A percentile compares a stretch with the other conserved stretches of the same genome.
Evolutionary conservation across 2,888 invertebrate species (phyloP).

Genomic region (Zelleria hepariella): DNA sequence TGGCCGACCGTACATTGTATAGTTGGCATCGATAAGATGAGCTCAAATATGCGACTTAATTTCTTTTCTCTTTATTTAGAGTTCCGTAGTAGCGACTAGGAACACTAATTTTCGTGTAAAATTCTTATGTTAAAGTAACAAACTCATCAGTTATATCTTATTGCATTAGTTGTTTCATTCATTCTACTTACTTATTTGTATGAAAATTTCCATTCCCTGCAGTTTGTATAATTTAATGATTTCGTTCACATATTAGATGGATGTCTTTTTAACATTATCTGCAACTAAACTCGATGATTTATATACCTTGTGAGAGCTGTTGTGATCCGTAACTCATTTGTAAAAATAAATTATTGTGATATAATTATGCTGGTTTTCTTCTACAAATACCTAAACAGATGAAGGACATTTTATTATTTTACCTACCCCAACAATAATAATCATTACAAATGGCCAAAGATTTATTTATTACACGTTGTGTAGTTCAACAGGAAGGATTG

Average conservation of each 20-base stretch:
- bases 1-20: slow-evolving; percentile 49
- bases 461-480: background rate
- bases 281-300: slow-evolving; percentile 45
- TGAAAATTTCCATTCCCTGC: slow-evolving; percentile 26
- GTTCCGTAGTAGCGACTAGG: background rate
- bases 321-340: slow-evolving; percentile 68
- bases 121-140: background rate
- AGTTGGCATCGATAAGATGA: slow-evolving; percentile 34
- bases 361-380: slow-evolving; percentile 27
- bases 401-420: too few relatives aligned
- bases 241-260: slow-evolving; percentile 29
- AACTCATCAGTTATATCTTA: slow-evolving; percentile 9
- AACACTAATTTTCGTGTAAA: background rate
- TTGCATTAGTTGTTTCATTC: slow-evolving; percentile 12
- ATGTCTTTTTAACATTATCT: slow-evolving; percentile 36
- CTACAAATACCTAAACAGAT: background rate
- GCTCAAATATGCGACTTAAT: slow-evolving; percentile 55
- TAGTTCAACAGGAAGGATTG: background rate
- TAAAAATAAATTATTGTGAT: slow-evolving; percentile 74
- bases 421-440: too few relatives aligned
- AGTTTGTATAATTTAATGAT: slow-evolving; percentile 23
- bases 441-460: too few relatives aligned
- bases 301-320: slow-evolving; percentile 59
- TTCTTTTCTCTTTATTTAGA: slow-evolving; percentile 8
- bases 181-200: slow-evolving; percentile 20